A percentile compares a stretch with the other conserved stretches of the same genome.
These are phyloP conservation scores for Littorina saxatilis DNA, from an alignment of 1,140 invertebrate species.

Conservation along the genomic window DNA sequence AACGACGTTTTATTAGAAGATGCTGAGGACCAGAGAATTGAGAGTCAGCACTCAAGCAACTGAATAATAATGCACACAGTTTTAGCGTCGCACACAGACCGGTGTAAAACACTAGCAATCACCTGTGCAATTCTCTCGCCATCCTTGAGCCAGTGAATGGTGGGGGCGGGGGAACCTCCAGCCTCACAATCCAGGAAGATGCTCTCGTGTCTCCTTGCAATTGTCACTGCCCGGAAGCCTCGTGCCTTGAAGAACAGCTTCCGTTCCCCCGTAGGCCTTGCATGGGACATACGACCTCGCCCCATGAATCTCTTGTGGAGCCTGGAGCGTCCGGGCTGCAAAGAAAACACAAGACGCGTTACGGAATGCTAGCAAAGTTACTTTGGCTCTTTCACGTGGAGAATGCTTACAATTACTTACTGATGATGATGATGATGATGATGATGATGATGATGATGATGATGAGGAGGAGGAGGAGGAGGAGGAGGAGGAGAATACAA, in stretches of 20 bases:
- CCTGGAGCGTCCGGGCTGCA: not conserved
- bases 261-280: not conserved
- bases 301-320: not conserved
- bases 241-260: slow-evolving; percentile 35
- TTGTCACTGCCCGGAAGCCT: slow-evolving; percentile 35
- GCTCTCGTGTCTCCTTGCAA: slow-evolving; percentile 40
- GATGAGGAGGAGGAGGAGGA: too few relatives aligned
- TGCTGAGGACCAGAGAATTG: too few relatives aligned
- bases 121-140: slow-evolving; percentile 73
- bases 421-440: not conserved
- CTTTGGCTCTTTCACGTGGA: not conserved
- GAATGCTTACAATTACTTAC: not conserved
- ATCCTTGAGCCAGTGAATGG: slow-evolving; percentile 78
- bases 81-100: too few relatives aligned
- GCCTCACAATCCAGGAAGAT: slow-evolving; percentile 76
- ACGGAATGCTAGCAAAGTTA: not conserved
- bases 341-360: not conserved
- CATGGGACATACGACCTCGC: not conserved
- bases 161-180: slow-evolving; percentile 77
- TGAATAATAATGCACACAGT: too few relatives aligned
- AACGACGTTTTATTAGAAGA: too few relatives aligned
- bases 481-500: too few relatives aligned
- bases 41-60: too few relatives aligned
- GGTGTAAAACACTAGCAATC: too few relatives aligned
- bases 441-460: too few relatives aligned